Conservation (phyloP, 2,113 vertebrate genomes). For the Equus quagga region DNA sequence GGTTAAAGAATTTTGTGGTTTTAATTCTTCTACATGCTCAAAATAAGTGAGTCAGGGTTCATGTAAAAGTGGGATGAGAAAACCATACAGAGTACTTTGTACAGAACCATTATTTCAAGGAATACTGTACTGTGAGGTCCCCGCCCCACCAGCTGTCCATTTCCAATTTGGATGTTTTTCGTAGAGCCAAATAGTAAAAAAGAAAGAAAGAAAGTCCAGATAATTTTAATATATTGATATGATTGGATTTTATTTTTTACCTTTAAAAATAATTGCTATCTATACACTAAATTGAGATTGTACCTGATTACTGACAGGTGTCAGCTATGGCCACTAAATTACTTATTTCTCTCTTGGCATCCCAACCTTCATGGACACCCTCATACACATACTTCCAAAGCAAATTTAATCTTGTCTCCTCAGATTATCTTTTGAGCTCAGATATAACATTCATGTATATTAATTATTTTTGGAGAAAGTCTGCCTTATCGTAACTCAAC, state of each 20-base stretch:
- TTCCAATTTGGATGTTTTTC: not conserved
- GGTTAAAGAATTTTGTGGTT: not conserved
- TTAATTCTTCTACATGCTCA: not conserved
- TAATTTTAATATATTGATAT: not conserved
- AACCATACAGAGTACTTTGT: not conserved
- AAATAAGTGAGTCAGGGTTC: conserved; percentile 1
- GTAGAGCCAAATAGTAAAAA: not conserved
- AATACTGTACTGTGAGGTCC: not conserved
- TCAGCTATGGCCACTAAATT: not conserved
- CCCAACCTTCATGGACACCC: not conserved
- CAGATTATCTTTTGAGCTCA: conserved; percentile 16
- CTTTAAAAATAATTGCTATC: not conserved
- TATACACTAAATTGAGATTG: not conserved
- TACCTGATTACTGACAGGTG: not conserved
- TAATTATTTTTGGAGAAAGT: not conserved
- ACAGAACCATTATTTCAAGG: not conserved
- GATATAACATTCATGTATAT: not conserved
- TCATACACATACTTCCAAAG: not conserved
- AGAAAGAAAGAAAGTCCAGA: not conserved
- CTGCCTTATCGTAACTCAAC: not conserved
- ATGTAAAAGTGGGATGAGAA: not conserved
- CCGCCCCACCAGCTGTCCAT: not conserved
- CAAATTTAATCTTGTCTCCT: not conserved
- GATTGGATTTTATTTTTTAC: not conserved
- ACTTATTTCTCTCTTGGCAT: not conserved